Evolutionary conservation across 2,113 vertebrate species (phyloP), one percentile per base, ranked within the genome.

Genomic region (Amblyornis subalaris): DNA sequence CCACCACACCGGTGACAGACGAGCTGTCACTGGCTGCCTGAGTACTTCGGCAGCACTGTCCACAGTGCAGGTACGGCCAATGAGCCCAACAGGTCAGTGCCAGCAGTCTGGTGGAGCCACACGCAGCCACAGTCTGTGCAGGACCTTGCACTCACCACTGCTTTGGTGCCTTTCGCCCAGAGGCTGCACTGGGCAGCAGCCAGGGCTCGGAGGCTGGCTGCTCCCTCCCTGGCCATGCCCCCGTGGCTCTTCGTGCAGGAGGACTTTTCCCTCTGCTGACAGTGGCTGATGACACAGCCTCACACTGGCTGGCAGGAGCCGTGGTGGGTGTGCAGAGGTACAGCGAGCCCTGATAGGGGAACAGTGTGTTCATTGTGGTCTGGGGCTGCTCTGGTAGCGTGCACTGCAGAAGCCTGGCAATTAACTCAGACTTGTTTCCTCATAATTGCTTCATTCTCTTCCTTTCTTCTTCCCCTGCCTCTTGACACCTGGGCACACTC

Each of bases 361-460:
- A 83, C 87, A 89, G 88, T 36, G 71, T 33, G 2, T 84, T 94
- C 84, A 89, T 91, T 98, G 93, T 97, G 35, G 57, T 75, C 28
- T 8, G 36, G 73, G 62, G 48, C 66, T 14, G 61, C 61, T 90
- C 76, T 78, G 71, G 60, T 71, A 89, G 87, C 3, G 0, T 54
- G 69, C 42, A 45, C 64, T 84, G 80, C 82, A 71, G 72, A 71
- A 93, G 55, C 66, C 64, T 25, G 61, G 47, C 83, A 55, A 10
- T 96, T 79, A 95, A 89, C 42, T 92, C 82, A 55, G 35, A 13
- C 42, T 84, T 42, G 31, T 92, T 96, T 94, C 91, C 87, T 96
- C 12, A 1, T 55, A 96, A 79, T 50, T 58, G 50, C 66, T 94
- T 78, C 31, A 31, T 90, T 89, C 62, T 90, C 81, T 64, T 83